Base-by-base conservation (phyloP, 2,888 invertebrate genomes). In the Brassicogethes aeneus region DNA sequence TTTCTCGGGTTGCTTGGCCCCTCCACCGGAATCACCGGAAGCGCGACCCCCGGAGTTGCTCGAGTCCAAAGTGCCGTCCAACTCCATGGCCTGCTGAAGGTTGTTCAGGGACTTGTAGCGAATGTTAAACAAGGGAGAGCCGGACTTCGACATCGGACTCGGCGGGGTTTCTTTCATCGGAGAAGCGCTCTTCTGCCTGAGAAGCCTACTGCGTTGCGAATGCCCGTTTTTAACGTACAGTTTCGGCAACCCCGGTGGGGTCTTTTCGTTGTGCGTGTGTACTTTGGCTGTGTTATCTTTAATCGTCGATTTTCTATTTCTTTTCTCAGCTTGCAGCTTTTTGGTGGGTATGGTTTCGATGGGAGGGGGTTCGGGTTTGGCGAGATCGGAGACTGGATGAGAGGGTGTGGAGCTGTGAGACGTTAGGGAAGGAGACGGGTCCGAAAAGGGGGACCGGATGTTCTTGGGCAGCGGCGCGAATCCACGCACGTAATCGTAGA, bases 401-500 rank as follows among this genome's bases (percentile, higher is more conserved):
- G 60, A 49, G 16, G 62, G 52, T 56, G 70, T 57, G 60, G 69
- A 65, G 68, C 72, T 62, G 41, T 64, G 62, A 23, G 70, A 70
- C 30, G 72, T 72, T 17, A 60, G 32, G 56, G 72, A 57, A 58
- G 73, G 62, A 57, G 73, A 51, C 55, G 69, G 54, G 64, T 71
- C 65, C 55, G 65, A 70, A 56, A 80, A 82, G 0, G 80, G 80
- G 1, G 80, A 77, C 56, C 80, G 75, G 15, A 83, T 77, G 58
- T 79, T 85, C 65, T 89, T 88, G 3, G 93, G 91, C 16, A 91
- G 74, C 1, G 91, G 91, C 37, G 92, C 92, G 54, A 94, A 85
- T 1, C 94, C 93, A 47, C 94, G 75, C 0, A 95, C 92, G 65
- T 94, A 95, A 64, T 93, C 92, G 64, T 95, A 95, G 51, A 95